Evolutionary conservation across 2,797 vertebrate genomes (phyloP).

Genomic region (Tragelaphus eurycerus): DNA sequence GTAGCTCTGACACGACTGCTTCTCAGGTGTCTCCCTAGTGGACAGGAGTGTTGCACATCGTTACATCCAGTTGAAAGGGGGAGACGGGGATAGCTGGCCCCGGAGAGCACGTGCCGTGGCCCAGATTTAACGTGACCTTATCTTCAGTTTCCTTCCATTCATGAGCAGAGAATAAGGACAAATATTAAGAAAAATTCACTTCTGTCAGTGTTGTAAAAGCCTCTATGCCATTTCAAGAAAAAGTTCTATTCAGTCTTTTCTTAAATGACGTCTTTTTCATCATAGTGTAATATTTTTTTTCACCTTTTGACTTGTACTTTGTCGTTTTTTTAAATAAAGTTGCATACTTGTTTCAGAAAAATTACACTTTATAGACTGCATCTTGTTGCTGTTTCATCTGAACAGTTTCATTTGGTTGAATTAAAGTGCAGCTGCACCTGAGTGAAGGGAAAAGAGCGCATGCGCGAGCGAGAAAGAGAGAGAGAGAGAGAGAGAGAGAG

Average conservation of each 20-base stretch:
- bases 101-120: slow-evolving; percentile 20
- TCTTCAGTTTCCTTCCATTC: slow-evolving; percentile 51
- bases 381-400: slow-evolving; percentile 78
- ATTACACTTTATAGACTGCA: slow-evolving; percentile 78
- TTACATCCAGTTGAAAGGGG: slow-evolving; percentile 33
- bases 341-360: slow-evolving; percentile 78
- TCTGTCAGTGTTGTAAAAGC: slow-evolving; percentile 72
- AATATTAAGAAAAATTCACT: slow-evolving; percentile 77
- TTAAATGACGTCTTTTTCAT: slow-evolving; percentile 82
- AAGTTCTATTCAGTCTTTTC: slow-evolving; percentile 82
- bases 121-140: slow-evolving; percentile 75
- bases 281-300: slow-evolving; percentile 82
- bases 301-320: slow-evolving; percentile 80
- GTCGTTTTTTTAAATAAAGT: slow-evolving; percentile 79
- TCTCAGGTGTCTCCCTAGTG: slow-evolving; percentile 63
- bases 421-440: slow-evolving; percentile 74
- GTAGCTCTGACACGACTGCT: slow-evolving; percentile 56
- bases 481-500: neutral
- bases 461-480: no score
- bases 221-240: slow-evolving; percentile 79
- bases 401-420: slow-evolving; percentile 77
- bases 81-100: slow-evolving; percentile 54
- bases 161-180: slow-evolving; percentile 69
- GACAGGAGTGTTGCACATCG: slow-evolving; percentile 13
- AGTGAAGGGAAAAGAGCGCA: neutral